Base-by-base conservation (phyloP, 2,888 invertebrate species). In the Pollenia griseotomentosa region DNA sequence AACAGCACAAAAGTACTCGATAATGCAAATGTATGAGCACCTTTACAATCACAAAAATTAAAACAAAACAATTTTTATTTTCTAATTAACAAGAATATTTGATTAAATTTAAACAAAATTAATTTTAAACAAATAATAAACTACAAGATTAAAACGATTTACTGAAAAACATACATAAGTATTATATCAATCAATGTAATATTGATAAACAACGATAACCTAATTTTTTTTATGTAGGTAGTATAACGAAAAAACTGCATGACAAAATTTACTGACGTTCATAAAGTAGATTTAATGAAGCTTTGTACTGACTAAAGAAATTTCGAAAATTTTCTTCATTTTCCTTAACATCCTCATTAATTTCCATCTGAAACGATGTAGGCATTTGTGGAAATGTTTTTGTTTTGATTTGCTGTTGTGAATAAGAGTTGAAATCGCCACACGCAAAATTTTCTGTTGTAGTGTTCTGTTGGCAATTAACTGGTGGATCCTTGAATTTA, bases 291-390 rank as follows among this genome's bases (percentile, higher is more conserved):
- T 88, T 90, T 11, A 90, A 74, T 0, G 90, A 90, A 23, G 90
- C 89, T 4, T 89, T 87, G 74, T 90, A 90, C 68, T 90, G 90
- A 16, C 88, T 89, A 77, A 90, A 90, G 78, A 90, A 90, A 71
- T 89, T 90, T 48, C 89, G 89, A 51, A 90, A 90, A 79, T 90
- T 89, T 1, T 89, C 89, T 66, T 90, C 90, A 78, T 90, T 90
- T 51, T 90, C 89, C 10, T 83, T 83, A n/a, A 88, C 85, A 5
- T 89, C 88, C 48, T 89, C 89, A 2, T 84, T 85, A 14, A 89
- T 84, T 78, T 90, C 89, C 71, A 88, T 80, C 86, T 90, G 89
- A 14, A 89, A 71, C 12, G 89, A 83, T 6, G 88, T 46, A 6
- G 86, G 84, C 87, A 81, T 85, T 81, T 86, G 80, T 0, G 88